phyloP scores from a whole-genome alignment of 2,888 invertebrate genomes.

The Scaptomyza polygonia region DNA sequence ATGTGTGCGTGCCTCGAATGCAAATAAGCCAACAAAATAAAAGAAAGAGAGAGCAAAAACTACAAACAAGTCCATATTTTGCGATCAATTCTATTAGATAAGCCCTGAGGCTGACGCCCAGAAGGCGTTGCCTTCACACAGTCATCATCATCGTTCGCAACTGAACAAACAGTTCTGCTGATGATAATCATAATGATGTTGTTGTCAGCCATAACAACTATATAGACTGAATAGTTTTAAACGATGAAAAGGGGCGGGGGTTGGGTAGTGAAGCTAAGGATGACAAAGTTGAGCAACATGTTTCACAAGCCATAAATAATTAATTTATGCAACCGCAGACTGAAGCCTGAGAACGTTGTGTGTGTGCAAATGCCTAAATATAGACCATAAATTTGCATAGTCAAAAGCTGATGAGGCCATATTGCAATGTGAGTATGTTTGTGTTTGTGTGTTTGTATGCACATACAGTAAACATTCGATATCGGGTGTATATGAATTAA shows the following conservation, averaged over 20 bases:
- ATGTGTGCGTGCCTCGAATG: constrained; percentile 70
- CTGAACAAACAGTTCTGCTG: constrained; percentile 58
- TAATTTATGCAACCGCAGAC: constrained; percentile 70
- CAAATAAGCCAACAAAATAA: constrained; percentile 33
- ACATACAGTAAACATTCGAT: constrained; percentile 29
- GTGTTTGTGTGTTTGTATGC: constrained; percentile 8
- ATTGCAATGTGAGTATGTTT: constrained; percentile 23
- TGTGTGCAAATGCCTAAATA: constrained; percentile 72
- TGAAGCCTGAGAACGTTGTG: constrained; percentile 37
- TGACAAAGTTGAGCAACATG: constrained; percentile 50
- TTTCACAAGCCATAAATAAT: constrained; percentile 76
- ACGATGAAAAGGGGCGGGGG: background rate
- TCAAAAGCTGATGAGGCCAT: constrained; percentile 70
- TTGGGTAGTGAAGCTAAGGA: background rate
- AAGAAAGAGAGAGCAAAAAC: constrained; percentile 17
- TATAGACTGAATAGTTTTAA: background rate
- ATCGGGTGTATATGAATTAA: background rate
- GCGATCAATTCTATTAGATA: constrained; percentile 74
- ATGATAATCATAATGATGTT: constrained; percentile 45
- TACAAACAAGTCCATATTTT: constrained; percentile 68
- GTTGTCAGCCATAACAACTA: constrained; percentile 20
- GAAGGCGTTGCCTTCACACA: constrained; percentile 34
- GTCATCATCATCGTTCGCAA: constrained; percentile 44
- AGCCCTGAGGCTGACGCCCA: constrained; percentile 39
- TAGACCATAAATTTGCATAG: constrained; percentile 70